phyloP scores from a whole-genome alignment of 2,888 invertebrate genomes.

The Melipona bicolor region DNA sequence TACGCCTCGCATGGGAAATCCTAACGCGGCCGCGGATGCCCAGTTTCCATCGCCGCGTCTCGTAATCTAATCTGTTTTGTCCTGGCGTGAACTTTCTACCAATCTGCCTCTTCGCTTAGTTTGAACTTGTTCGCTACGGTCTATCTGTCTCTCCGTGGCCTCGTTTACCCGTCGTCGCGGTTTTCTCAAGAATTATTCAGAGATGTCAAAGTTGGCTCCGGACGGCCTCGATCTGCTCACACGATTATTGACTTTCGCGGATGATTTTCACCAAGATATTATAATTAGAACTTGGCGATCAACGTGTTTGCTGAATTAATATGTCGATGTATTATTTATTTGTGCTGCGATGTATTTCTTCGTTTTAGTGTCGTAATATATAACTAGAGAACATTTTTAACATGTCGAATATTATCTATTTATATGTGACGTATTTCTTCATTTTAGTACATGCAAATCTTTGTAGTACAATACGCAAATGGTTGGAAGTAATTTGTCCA shows the following conservation, averaged over 20 bases:
- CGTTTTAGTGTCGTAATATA: too few relatives aligned
- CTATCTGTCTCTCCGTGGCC: too few relatives aligned
- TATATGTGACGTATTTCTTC: not conserved
- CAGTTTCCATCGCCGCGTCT: slow-evolving; percentile 50
- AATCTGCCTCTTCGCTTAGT: slow-evolving; percentile 24
- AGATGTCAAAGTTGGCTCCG: not conserved
- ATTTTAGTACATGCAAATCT: too few relatives aligned
- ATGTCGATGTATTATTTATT: too few relatives aligned
- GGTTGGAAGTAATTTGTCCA: too few relatives aligned
- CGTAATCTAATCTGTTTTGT: slow-evolving; percentile 57
- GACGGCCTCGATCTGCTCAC: not conserved
- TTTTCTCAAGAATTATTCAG: not conserved
- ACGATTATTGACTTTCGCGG: not conserved
- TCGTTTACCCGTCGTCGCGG: not conserved
- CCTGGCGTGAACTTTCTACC: slow-evolving; percentile 45
- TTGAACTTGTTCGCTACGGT: not conserved
- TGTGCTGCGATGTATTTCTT: too few relatives aligned
- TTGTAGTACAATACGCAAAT: too few relatives aligned
- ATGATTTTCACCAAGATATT: too few relatives aligned
- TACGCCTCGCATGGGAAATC: slow-evolving; percentile 82
- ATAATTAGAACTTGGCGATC: too few relatives aligned
- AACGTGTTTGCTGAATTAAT: too few relatives aligned
- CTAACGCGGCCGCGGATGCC: slow-evolving; percentile 73
- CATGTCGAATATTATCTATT: too few relatives aligned
- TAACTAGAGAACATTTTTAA: too few relatives aligned